A percentile compares a stretch with the other conserved stretches of the same genome.
These are phyloP conservation scores for Odontocerum albicorne DNA, from an alignment of 2,888 invertebrate species.

Conservation along the genomic window DNA sequence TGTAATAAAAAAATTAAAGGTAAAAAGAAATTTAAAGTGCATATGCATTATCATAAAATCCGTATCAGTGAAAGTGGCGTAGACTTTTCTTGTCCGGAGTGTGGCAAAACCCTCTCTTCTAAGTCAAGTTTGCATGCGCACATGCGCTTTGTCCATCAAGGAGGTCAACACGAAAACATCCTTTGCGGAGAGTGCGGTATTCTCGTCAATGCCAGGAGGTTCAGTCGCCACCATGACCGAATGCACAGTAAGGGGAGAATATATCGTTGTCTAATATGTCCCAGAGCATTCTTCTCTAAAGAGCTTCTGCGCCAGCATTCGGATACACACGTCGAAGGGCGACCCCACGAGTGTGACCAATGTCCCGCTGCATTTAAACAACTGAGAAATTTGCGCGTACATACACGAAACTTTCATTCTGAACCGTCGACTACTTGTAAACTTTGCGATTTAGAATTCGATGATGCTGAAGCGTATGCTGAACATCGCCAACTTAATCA, in stretches of 20 bases:
- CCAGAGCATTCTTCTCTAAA: conserved; percentile 23
- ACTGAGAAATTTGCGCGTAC: conserved; percentile 21
- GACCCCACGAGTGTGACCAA: conserved; percentile 21
- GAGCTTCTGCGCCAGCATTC: conserved; percentile 25
- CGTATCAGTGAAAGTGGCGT: conserved; percentile 5
- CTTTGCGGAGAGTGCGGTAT: conserved; percentile 20
- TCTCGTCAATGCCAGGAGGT: conserved; percentile 13
- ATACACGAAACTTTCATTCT: conserved; percentile 18
- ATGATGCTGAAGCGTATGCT: conserved; percentile 7
- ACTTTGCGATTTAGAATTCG: conserved; percentile 15
- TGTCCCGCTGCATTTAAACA: conserved; percentile 25
- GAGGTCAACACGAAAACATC: conserved; percentile 15
- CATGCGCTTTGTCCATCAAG: conserved; percentile 17
- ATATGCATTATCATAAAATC: conserved; percentile 20
- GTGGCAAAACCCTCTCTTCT: conserved; percentile 17
- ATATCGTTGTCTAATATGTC: conserved; percentile 16
- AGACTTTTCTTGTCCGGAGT: conserved; percentile 17
- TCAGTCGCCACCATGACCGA: conserved; percentile 22
- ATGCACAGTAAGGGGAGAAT: conserved; percentile 22
- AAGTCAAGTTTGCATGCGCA: conserved; percentile 18
- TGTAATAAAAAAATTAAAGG: conserved; percentile 25
- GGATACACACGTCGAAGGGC: conserved; percentile 24
- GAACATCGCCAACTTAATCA: conserved; percentile 6
- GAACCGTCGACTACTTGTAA: conserved; percentile 1
- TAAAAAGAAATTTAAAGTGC: conserved; percentile 18